These are phyloP conservation scores for Dicycla oo DNA, from an alignment of 2,888 invertebrate genomes.

Conservation along the genomic window DNA sequence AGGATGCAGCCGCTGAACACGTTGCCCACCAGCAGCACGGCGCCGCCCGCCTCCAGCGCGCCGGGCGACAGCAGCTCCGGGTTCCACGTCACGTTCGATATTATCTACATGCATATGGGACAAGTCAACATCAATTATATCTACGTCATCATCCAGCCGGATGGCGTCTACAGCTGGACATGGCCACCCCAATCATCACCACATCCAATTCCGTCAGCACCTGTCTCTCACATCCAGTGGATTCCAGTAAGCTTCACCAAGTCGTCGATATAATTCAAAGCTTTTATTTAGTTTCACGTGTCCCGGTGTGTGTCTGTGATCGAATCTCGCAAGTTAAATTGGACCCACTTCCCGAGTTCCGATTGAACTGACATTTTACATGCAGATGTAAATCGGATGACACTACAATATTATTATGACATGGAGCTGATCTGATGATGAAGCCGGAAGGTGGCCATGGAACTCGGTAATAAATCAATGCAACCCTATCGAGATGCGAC, in stretches of 20 bases:
- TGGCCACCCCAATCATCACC: not conserved
- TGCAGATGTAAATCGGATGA: too few relatives aligned
- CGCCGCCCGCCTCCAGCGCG: slow-evolving; percentile 93
- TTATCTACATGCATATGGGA: slow-evolving; percentile 83
- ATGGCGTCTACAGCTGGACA: not conserved
- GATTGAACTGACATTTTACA: too few relatives aligned
- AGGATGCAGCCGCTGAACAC: slow-evolving; percentile 95
- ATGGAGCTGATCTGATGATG: too few relatives aligned
- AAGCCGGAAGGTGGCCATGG: too few relatives aligned
- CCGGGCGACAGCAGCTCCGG: slow-evolving; percentile 93
- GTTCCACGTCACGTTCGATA: slow-evolving; percentile 95
- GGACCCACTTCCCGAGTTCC: too few relatives aligned
- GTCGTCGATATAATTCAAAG: not conserved
- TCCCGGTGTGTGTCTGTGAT: too few relatives aligned
- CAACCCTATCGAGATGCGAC: not conserved
- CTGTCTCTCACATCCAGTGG: not conserved
- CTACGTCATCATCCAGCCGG: not conserved
- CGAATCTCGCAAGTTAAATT: too few relatives aligned
- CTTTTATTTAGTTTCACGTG: too few relatives aligned
- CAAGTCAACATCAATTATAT: not conserved
- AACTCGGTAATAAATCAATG: too few relatives aligned
- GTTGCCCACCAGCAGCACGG: slow-evolving; percentile 94
- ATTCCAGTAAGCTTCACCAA: not conserved
- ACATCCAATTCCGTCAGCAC: not conserved
- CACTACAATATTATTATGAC: too few relatives aligned